A percentile compares a stretch with the other conserved stretches of the same genome.
phyloP scores from a whole-genome alignment of 2,888 invertebrate genomes.

The Homarus gammarus region DNA sequence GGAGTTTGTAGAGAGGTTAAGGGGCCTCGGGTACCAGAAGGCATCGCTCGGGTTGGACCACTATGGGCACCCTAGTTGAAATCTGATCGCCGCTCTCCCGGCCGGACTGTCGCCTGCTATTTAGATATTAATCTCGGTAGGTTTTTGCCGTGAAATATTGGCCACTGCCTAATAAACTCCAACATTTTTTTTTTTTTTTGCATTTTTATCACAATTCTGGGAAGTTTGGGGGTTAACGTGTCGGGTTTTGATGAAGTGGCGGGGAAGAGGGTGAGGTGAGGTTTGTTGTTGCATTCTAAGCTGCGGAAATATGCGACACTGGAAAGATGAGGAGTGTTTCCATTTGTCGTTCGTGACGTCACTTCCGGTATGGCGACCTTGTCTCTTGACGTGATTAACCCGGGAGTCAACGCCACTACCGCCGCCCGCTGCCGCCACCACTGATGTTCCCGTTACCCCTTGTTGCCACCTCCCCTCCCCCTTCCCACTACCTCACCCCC shows the following conservation, averaged over 20 bases:
- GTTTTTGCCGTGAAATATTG: conserved; percentile 44
- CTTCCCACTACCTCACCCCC: background rate
- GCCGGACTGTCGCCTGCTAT: conserved; percentile 37
- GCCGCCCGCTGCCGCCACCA: background rate
- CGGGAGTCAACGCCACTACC: background rate
- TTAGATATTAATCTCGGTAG: conserved; percentile 47
- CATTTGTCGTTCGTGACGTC: background rate
- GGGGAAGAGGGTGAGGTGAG: too few relatives aligned
- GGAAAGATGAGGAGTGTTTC: background rate
- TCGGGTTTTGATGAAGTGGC: too few relatives aligned
- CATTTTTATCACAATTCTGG: conserved; percentile 10
- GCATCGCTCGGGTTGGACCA: conserved; percentile 18
- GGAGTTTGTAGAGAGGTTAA: background rate
- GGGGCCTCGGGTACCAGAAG: background rate
- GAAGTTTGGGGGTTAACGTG: too few relatives aligned
- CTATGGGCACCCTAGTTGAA: conserved; percentile 19
- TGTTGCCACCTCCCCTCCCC: background rate
- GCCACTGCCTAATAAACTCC: background rate
- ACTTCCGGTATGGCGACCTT: conserved; percentile 33
- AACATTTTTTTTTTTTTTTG: background rate
- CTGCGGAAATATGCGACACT: too few relatives aligned
- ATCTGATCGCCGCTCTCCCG: conserved; percentile 36
- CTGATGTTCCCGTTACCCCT: background rate
- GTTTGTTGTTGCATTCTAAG: too few relatives aligned
- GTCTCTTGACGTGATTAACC: conserved; percentile 30